Evolutionary conservation across 1,140 invertebrate genomes (phyloP), one percentile per base, ranked within the genome.

Genomic region (Sarcophaga peregrina): DNA sequence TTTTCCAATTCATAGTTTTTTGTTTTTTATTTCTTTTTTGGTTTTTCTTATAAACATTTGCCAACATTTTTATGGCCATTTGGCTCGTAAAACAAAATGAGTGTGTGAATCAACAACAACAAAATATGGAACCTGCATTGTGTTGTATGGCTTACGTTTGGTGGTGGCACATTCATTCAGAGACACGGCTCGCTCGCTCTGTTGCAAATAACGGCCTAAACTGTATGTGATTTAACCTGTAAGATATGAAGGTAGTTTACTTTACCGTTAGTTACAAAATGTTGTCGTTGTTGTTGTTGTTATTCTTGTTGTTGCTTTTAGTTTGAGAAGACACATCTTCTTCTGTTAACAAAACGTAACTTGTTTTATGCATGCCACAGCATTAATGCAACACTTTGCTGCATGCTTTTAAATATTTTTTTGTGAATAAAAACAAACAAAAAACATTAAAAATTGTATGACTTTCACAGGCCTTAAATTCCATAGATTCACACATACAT

Each of bases 381-480:
- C 54, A n/a, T n/a, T 58, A n/a, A n/a, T 13, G 54, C 54, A 58
- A 58, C 54, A 58, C 25, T 37, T 37, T 37, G 25, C 25, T 37
- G 25, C 25, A 37, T 37, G 25, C 25, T 37, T 58, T 58, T 10
- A 5, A 62, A 68, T 5, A 50, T 50, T 50, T 50, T 17, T 20
- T 25, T n/a, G n/a, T n/a, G n/a, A n/a, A n/a, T n/a, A n/a, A n/a
- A n/a, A 37, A 68, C 62, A 25, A 62, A 17, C 17, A 68, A 68
- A 68, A 68, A 68, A 68, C 7, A 25, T 20, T 25, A 17, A 25
- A 37, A 68, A 68, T 52, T 68, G 17, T 68, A 25, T 11, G 47
- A 78, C 75, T 78, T 78, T 78, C 75, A 50, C 75, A 78, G 75
- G 75, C 75, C 75, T 78, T 78, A 78, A 78, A 25, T 78, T 78